phyloP scores from a whole-genome alignment of 1,140 invertebrate species.

The Pissodes strobi region DNA sequence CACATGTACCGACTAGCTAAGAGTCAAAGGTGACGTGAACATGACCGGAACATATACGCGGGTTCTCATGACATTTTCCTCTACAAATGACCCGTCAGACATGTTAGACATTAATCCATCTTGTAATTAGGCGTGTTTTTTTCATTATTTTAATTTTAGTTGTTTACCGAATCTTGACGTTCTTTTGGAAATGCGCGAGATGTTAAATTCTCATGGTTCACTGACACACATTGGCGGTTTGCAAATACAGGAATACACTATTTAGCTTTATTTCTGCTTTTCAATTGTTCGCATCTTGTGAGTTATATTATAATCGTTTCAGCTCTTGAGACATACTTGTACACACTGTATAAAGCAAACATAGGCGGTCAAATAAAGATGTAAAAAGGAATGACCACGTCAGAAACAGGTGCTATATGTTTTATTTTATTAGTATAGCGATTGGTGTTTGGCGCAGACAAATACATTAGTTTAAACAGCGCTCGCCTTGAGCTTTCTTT shows the following conservation, averaged over 20 bases:
- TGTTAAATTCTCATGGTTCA: constrained; percentile 3
- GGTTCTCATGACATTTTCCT: constrained; percentile 31
- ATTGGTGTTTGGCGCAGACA: constrained; percentile 24
- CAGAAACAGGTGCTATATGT: constrained; percentile 30
- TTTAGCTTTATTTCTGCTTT: too few species aligned
- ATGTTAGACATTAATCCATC: constrained; percentile 20
- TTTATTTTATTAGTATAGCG: constrained; percentile 32
- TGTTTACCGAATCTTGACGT: background rate
- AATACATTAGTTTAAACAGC: constrained; percentile 26
- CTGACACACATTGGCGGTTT: too few species aligned
- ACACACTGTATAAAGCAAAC: constrained; percentile 19
- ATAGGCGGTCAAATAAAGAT: constrained; percentile 29
- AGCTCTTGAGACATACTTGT: too few species aligned
- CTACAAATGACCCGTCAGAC: constrained; percentile 15
- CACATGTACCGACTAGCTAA: constrained; percentile 3
- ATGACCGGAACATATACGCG: constrained; percentile 13
- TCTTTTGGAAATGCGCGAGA: background rate
- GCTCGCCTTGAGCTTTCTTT: constrained; percentile 27
- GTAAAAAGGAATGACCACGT: constrained; percentile 30
- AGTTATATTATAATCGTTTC: too few species aligned
- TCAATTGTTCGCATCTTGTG: too few species aligned
- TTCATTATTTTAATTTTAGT: constrained; percentile 14
- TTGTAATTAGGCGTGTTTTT: constrained; percentile 24
- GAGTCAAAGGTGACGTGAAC: constrained; percentile 22
- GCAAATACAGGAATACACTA: too few species aligned